phyloP scores from a whole-genome alignment of 2,888 invertebrate genomes.

The Neoitamus cyanurus region DNA sequence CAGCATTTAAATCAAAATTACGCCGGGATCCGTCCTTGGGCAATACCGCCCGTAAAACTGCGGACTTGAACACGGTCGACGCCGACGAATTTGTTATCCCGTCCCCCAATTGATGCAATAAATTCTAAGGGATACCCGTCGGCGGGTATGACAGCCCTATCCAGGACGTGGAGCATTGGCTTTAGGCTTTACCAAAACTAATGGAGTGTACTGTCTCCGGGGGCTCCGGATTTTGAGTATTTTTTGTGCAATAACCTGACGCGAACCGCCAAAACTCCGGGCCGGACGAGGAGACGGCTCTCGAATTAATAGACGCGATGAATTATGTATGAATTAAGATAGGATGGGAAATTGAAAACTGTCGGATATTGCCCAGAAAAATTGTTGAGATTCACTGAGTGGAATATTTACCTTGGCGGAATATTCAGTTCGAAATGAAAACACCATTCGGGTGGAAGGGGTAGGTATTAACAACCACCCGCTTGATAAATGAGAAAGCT shows the following conservation, averaged over 20 bases:
- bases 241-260: neutral
- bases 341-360: neutral
- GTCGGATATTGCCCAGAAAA: neutral
- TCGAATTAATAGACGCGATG: neutral
- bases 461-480: neutral
- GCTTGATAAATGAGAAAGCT: neutral
- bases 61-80: neutral
- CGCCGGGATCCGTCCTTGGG: neutral
- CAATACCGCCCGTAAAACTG: neutral
- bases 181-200: neutral
- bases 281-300: neutral
- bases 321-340: neutral
- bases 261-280: neutral
- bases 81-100: neutral
- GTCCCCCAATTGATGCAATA: neutral
- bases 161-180: neutral
- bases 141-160: neutral
- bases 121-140: neutral
- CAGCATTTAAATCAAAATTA: neutral
- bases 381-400: neutral
- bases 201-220: neutral
- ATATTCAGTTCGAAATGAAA: neutral
- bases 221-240: neutral
- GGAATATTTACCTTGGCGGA: neutral
- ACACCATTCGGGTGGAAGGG: neutral